Evolutionary conservation across 1,140 invertebrate species (phyloP), one percentile per base, ranked within the genome.

Genomic region (Lasioglossum baleicum): DNA sequence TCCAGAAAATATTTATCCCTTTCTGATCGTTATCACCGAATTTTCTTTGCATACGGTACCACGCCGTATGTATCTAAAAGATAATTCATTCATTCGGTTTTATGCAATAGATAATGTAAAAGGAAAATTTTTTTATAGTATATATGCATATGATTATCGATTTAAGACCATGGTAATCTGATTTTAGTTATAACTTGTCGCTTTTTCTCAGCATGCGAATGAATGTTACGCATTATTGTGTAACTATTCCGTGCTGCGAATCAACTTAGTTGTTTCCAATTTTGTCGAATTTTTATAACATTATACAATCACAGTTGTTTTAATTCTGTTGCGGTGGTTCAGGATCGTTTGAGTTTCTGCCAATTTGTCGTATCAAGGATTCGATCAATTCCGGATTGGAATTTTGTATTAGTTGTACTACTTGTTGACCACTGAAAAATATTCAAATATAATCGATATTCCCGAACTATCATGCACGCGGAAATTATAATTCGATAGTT

Each of bases 341-440:
- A 7, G 89, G 85, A 80, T 93, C 87, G 65, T 91, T 92, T 22
- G 87, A 83, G 84, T 90, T 90, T 74, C 90, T 89, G 42, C 85
- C 88, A 88, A 94, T 93, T 89, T 95, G 95, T 35, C 92, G 91
- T 75, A 96, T 92, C 58, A 97, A 88, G 81, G 95, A 94, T 75
- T 96, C 95, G 10, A 96, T 94, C 31, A 96, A 90, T 61, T 95
- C 95, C 5, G 96, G 96, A 91, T 96, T 95, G 7, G 93, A 92
- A 74, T 90, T 93, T 84, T 96, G 95, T 94, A 97, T 95, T 86
- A 95, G 95, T 73, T 94, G 92, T 40, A 95, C 95, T 71, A 97
- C 92, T 85, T 95, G 94, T 87, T 96, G 95, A 4, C 96, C 95
- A 56, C 95, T 96, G 84, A 77, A 93, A 90, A 70, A 85, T 66